phyloP scores from a whole-genome alignment of 92 coral and sea anemone species.

The Chrysogorgia sp. region DNA sequence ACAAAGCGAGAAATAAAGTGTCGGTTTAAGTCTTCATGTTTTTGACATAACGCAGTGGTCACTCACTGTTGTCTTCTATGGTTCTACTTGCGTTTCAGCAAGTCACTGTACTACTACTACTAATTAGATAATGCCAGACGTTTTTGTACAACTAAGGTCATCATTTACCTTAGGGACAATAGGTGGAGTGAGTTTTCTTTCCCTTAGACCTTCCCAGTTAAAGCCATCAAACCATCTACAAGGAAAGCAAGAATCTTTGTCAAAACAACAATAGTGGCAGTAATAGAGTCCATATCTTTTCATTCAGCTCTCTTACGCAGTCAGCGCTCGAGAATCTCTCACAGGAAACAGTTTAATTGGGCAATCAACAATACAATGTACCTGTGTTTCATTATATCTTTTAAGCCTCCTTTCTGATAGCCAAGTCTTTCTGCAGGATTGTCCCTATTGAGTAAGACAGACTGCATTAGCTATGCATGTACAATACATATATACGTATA shows the following conservation, averaged over 20 bases:
- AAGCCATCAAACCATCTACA: slow-evolving; percentile 98
- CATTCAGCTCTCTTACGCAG: no score
- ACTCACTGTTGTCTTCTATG: not conserved
- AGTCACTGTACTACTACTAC: not conserved
- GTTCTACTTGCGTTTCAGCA: not conserved
- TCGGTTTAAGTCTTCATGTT: not conserved
- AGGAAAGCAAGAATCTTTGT: not conserved
- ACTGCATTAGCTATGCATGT: not conserved
- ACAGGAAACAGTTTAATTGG: not conserved
- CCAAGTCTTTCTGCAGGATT: slow-evolving; percentile 95
- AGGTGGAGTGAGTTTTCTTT: slow-evolving; percentile 82
- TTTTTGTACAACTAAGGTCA: not conserved
- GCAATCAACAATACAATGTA: slow-evolving; percentile 38
- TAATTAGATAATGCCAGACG: not conserved
- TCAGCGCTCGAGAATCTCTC: not conserved
- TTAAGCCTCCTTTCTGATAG: slow-evolving; percentile 96
- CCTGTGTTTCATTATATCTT: slow-evolving; percentile 97
- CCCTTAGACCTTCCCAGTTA: slow-evolving; percentile 97
- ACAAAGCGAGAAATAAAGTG: not conserved
- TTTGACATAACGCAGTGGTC: not conserved
- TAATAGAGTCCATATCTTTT: not conserved
- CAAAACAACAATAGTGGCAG: not conserved
- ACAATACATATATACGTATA: no score
- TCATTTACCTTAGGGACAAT: slow-evolving; percentile 82
- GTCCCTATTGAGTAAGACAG: slow-evolving; percentile 60